Conservation (phyloP, 2,113 vertebrate genomes). For the Eudyptes chrysolophus region DNA sequence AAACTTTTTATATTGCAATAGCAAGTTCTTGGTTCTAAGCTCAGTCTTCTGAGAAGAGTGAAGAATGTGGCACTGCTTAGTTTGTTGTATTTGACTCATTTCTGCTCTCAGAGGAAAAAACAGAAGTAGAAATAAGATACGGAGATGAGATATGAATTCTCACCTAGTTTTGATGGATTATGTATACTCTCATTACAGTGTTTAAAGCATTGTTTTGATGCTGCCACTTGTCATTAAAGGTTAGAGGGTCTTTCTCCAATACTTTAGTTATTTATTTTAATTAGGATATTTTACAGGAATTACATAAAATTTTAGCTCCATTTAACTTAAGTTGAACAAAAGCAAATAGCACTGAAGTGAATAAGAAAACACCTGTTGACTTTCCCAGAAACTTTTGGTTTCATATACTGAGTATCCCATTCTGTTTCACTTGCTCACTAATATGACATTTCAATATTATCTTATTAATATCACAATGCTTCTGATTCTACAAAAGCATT, state of each 20-base stretch:
- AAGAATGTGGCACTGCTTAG: not conserved
- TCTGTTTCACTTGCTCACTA: not conserved
- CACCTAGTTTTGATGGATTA: not conserved
- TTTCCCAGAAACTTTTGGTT: not conserved
- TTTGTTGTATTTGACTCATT: not conserved
- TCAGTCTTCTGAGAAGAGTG: not conserved
- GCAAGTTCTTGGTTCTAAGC: not conserved
- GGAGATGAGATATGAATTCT: not conserved
- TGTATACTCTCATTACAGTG: not conserved
- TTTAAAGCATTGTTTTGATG: not conserved
- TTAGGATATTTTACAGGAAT: not conserved
- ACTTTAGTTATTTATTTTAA: not conserved
- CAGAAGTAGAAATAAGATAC: not conserved
- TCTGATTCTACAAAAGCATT: not conserved
- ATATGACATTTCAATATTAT: not conserved
- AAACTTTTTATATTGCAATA: not conserved
- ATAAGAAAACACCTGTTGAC: not conserved
- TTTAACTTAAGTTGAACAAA: not conserved
- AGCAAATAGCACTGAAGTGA: not conserved
- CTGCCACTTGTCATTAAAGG: not conserved
- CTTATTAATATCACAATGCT: not conserved
- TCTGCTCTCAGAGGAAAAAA: not conserved
- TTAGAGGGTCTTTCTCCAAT: not conserved
- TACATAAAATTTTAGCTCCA: not conserved
- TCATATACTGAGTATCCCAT: not conserved